These are phyloP conservation scores for Chaetogeoica ovagalla DNA, from an alignment of 2,888 invertebrate genomes.

Conservation along the genomic window DNA sequence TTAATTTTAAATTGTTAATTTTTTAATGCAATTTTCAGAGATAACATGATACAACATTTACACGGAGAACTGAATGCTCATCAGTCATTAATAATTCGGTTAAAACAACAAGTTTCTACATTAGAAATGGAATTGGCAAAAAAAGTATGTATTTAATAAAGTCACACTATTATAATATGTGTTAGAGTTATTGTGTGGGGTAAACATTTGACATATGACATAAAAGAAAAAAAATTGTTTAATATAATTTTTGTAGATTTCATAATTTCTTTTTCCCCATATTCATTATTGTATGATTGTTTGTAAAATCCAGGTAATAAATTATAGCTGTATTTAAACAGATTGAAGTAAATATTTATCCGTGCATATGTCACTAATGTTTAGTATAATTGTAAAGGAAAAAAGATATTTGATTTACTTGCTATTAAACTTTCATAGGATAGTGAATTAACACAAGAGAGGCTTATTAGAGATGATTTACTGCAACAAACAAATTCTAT, in stretches of 20 bases:
- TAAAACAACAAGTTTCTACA: conserved; percentile 62
- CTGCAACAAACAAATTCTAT: conserved; percentile 63
- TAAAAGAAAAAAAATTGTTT: too few species aligned
- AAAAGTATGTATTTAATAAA: conserved; percentile 56
- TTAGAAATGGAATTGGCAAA: conserved; percentile 64
- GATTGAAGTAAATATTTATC: too few species aligned
- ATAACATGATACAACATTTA: conserved; percentile 77
- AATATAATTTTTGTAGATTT: too few species aligned
- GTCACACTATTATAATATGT: too few species aligned
- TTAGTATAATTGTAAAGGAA: not conserved
- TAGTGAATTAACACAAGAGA: conserved; percentile 66
- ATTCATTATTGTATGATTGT: too few species aligned
- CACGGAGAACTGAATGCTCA: conserved; percentile 75
- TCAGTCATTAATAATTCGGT: conserved; percentile 63
- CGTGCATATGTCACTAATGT: too few species aligned
- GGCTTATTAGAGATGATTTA: conserved; percentile 64
- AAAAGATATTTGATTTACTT: conserved; percentile 6
- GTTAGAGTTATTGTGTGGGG: too few species aligned
- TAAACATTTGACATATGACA: too few species aligned
- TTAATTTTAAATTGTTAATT: too few species aligned
- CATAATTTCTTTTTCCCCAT: too few species aligned
- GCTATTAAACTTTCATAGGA: conserved; percentile 54
- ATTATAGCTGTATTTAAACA: too few species aligned
- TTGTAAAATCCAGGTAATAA: too few species aligned
- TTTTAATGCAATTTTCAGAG: conserved; percentile 61